Base-by-base conservation (phyloP, 2,113 vertebrate genomes). In the Ranitomeya variabilis region DNA sequence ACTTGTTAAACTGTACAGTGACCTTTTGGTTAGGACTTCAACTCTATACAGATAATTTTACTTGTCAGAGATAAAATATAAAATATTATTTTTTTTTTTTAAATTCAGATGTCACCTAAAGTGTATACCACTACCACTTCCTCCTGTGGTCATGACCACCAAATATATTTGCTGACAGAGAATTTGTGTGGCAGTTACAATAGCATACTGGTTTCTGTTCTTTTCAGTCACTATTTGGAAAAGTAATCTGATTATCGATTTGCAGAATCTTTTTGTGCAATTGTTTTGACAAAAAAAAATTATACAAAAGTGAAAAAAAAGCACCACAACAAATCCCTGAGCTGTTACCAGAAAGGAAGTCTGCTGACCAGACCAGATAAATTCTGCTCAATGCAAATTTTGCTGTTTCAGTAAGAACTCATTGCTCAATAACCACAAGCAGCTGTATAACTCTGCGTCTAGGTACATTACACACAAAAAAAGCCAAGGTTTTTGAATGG, bases 341-440 rank as follows among this genome's bases (percentile, higher is more conserved):
- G 26, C 71, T 45, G 55, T 86, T 85, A 57, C 84, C 55, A 60
- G 84, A 74, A 26, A 85, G 83, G 23, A 86, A 86, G 71, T 18
- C 1, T 62, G 71, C 84, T 19, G 23, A 76, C 52, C 57, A 62
- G 69, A 62, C 55, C 15, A 0, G 16, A n/a, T 0, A 23, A 3
- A 37, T 64, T 83, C 10, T 66, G 51, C 59, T 55, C 83, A 89
- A 84, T 45, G 7, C 7, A 18, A 0, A 66, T 90, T 87, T 45
- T 57, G 67, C 19, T 83, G 89, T 80, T 87, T 87, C 88, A 91
- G 88, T 84, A 83, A 89, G 88, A 26, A 21, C 19, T 73, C 37
- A 18, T 86, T 86, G 69, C 23, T 19, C 5, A 37, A 6, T 9
- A 52, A 52, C 37, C 37, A 78, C 37, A 78, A n/a, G 18, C 51